phyloP scores from a whole-genome alignment of 2,888 invertebrate genomes.

The Ennomos quercinarius region DNA sequence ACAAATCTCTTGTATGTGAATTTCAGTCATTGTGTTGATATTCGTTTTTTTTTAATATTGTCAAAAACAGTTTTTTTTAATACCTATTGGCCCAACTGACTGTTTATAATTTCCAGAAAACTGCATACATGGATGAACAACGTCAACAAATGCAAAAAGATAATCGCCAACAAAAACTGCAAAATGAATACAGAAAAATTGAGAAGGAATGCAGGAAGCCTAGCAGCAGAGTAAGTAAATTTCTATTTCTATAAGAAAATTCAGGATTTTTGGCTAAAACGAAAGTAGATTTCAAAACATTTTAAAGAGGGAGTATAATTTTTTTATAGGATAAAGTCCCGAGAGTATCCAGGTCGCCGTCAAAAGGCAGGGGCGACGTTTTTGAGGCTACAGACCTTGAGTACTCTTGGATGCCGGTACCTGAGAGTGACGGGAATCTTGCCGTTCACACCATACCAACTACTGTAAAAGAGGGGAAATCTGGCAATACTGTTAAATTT shows the following conservation, averaged over 20 bases:
- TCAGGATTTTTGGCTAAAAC: neutral
- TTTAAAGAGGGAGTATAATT: slow-evolving; percentile 7
- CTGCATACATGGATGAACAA: slow-evolving; percentile 66
- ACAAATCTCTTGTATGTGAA: slow-evolving; percentile 64
- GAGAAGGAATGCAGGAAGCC: slow-evolving; percentile 66
- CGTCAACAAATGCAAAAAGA: slow-evolving; percentile 63
- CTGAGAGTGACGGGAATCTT: slow-evolving; percentile 70
- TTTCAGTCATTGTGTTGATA: slow-evolving; percentile 7
- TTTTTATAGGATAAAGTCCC: slow-evolving; percentile 50
- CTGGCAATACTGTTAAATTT: slow-evolving; percentile 70
- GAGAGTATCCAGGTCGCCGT: slow-evolving; percentile 55
- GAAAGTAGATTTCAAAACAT: slow-evolving; percentile 3
- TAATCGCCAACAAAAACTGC: slow-evolving; percentile 65
- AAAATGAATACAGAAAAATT: slow-evolving; percentile 71
- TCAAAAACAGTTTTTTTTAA: neutral
- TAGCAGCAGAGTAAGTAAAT: slow-evolving; percentile 51
- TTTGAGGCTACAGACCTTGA: slow-evolving; percentile 59
- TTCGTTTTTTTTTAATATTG: slow-evolving; percentile 2
- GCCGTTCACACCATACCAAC: slow-evolving; percentile 73
- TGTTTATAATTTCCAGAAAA: slow-evolving; percentile 55
- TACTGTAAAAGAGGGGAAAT: slow-evolving; percentile 55
- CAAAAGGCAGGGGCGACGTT: slow-evolving; percentile 40
- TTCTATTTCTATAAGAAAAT: neutral
- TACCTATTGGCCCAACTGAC: neutral
- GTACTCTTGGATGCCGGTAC: slow-evolving; percentile 81